Evolutionary conservation across 2,113 vertebrate genomes (phyloP).

Genomic region (Cnemophilus loriae): DNA sequence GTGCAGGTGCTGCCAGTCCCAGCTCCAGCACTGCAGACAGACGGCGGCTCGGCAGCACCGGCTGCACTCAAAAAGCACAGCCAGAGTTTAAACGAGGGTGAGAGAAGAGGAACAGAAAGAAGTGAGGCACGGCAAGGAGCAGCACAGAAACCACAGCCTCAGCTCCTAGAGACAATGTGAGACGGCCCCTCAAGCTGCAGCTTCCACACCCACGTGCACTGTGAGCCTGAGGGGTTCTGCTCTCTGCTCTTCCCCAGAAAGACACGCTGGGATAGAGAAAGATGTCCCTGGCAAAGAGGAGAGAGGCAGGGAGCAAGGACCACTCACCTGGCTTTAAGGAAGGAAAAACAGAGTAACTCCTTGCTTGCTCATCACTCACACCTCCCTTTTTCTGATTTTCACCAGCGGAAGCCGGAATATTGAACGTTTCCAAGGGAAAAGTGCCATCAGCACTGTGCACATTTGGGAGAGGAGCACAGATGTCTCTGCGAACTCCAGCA

Average conservation of each 20-base stretch:
- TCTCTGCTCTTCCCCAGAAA: neutral
- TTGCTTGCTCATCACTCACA: neutral
- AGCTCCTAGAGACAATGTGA: neutral
- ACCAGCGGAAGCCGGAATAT: rapidly evolving
- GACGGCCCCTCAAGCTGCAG: neutral
- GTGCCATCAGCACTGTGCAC: neutral
- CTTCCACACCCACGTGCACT: neutral
- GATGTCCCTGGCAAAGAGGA: neutral
- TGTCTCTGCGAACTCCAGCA: neutral
- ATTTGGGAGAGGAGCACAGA: neutral
- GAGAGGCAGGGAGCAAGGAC: neutral
- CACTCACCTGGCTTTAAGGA: neutral
- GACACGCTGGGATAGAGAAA: neutral
- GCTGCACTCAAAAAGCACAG: neutral
- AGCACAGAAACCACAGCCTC: neutral
- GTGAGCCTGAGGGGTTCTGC: neutral
- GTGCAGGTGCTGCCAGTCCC: neutral
- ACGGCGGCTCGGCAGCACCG: neutral
- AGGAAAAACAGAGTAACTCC: rapidly evolving
- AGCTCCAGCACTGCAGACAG: neutral
- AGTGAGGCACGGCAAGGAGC: rapidly evolving
- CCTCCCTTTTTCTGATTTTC: neutral
- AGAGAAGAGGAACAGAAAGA: neutral
- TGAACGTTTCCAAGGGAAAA: neutral
- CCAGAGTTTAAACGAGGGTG: neutral